phyloP scores from a whole-genome alignment of 2,888 invertebrate genomes.

The Dendrolimus houi region DNA sequence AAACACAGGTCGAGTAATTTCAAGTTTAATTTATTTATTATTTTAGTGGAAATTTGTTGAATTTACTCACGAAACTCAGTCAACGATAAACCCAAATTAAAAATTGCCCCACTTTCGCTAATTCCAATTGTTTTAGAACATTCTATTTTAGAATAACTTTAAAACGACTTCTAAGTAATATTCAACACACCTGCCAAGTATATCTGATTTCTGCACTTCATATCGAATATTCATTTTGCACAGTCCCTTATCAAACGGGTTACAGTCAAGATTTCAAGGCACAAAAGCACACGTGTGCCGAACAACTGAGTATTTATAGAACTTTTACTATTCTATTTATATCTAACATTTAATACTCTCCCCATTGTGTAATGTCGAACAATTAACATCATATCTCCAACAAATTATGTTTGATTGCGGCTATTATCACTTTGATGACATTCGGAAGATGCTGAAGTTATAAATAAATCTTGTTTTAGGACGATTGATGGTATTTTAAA shows the following conservation, averaged over 20 bases:
- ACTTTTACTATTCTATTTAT: neutral
- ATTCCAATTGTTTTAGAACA: too few species aligned
- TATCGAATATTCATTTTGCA: conserved; percentile 38
- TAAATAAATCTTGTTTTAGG: neutral
- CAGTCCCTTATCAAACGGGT: neutral
- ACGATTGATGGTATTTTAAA: neutral
- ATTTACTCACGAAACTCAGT: too few species aligned
- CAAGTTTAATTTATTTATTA: too few species aligned
- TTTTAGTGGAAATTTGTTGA: too few species aligned
- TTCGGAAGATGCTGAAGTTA: neutral
- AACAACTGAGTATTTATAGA: neutral
- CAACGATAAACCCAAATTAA: too few species aligned
- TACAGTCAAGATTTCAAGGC: neutral
- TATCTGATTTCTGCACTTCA: conserved; percentile 42
- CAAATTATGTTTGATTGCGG: neutral
- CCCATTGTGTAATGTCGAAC: neutral
- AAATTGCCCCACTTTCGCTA: too few species aligned
- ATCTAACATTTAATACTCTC: neutral
- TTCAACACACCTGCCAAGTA: conserved; percentile 50
- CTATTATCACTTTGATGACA: neutral
- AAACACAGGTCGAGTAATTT: too few species aligned
- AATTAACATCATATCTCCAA: neutral
- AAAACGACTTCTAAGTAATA: too few species aligned
- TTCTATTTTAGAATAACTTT: too few species aligned
- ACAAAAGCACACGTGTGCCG: neutral